These are phyloP conservation scores for Drosophila willistoni DNA, from an alignment of 1,140 invertebrate species.

Conservation along the genomic window DNA sequence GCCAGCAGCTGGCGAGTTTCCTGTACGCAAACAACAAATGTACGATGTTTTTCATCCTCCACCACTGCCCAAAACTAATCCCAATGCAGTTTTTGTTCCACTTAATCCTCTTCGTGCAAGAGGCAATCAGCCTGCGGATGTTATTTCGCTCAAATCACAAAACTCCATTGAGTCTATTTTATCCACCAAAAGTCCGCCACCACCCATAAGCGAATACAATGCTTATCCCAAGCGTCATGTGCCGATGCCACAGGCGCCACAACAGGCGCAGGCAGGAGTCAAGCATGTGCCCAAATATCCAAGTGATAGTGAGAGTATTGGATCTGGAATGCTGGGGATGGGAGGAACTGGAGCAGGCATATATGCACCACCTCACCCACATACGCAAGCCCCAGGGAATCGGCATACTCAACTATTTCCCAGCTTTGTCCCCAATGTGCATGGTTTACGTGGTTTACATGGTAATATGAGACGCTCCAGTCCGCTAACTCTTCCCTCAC, in stretches of 20 bases:
- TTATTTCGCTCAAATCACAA: conserved; percentile 81
- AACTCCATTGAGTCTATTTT: conserved; percentile 82
- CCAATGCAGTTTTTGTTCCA: conserved; percentile 66
- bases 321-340: conserved; percentile 82
- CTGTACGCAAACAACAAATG: conserved; percentile 75
- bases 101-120: conserved; percentile 47
- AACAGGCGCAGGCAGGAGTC: conserved; percentile 36
- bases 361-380: conserved; percentile 22
- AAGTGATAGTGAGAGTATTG: conserved; percentile 86
- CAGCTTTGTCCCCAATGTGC: conserved; percentile 61
- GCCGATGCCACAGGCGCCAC: conserved; percentile 58
- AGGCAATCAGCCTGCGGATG: conserved; percentile 51
- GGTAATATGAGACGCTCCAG: conserved; percentile 83
- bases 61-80: conserved; percentile 58
- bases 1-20: conserved; percentile 63
- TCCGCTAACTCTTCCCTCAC: conserved; percentile 85
- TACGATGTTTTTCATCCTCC: conserved; percentile 73
- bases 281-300: conserved; percentile 86
- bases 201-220: conserved; percentile 62
- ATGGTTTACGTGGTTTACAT: conserved; percentile 28
- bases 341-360: conserved; percentile 23
- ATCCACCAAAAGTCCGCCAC: conserved; percentile 75
- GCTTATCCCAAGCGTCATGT: conserved; percentile 66
- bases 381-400: conserved; percentile 52
- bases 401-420: conserved; percentile 77